Base-by-base conservation (phyloP, 2,113 vertebrate species). In the Heptranchias perlo region DNA sequence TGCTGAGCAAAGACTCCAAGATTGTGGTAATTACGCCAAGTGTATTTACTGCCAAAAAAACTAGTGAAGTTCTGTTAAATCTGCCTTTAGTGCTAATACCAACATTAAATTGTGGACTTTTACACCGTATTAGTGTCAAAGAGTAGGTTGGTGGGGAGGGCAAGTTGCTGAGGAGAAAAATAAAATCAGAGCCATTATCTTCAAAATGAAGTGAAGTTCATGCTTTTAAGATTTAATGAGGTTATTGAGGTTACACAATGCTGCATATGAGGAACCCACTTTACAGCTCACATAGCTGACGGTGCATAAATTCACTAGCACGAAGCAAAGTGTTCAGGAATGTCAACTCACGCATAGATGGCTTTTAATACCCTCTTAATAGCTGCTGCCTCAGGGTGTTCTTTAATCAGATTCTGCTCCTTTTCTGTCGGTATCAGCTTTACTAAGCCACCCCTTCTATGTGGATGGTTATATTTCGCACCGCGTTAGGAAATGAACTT, bases 41-140 rank as follows among this genome's bases (percentile, higher is more conserved):
- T 86, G 82, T 16, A 86, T 21, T 86, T 47, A 62, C 21, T 62
- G 61, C n/a, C 18, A 94, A 67, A 65, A 44, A 58, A 47, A 23
- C 87, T 25, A 31, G 67, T 94, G 67, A 94, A 44, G 28, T 94
- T 64, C 92, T 10, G 92, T 65, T 64, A 47, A 94, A 47, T 65
- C 64, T 94, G 64, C 61, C n/a, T 94, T 64, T 47, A n/a, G 44
- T 64, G 87, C 62, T 67, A 94, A 64, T 44, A 91, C 2, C 61
- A 94, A 94, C n/a, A 94, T 65, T 47, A 58, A 91, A 94, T 39
- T 67, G 61, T 94, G 23, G 62, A 47, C n/a, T 65, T 65, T 47
- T 28, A 44, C 31, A 67, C n/a, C n/a, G 25, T 25, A 94, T 65
- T 39, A 94, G 87, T 58, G 87, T 91, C 61, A 94, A 65, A 94